Conservation (phyloP, 2,113 vertebrate species). For the Urocitellus parryii region DNA sequence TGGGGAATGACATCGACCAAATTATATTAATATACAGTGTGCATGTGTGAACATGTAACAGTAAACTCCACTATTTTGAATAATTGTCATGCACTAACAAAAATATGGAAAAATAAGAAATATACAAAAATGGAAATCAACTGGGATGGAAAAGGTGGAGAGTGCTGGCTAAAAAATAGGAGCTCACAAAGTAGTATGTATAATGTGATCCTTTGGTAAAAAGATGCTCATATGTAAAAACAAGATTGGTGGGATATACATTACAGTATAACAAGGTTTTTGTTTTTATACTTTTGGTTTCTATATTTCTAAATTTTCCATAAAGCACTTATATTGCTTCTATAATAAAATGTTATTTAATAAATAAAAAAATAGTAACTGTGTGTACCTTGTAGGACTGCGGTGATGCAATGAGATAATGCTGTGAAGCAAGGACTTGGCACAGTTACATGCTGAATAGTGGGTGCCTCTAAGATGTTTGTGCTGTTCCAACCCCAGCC, state of each 20-base stretch:
- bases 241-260: neutral
- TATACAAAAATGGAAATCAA: neutral
- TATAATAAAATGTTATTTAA: constrained; percentile 67
- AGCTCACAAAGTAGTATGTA: neutral
- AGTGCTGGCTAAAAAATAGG: neutral
- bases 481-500: neutral
- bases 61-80: too few relatives aligned
- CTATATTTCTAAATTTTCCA: constrained; percentile 44
- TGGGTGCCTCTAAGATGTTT: neutral
- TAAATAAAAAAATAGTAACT: constrained; percentile 43
- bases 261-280: neutral
- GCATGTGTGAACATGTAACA: too few relatives aligned
- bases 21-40: too few relatives aligned
- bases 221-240: constrained; percentile 16
- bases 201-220: constrained; percentile 18
- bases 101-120: neutral
- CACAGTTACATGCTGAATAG: neutral
- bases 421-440: neutral
- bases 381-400: neutral
- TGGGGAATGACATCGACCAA: too few relatives aligned
- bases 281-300: constrained; percentile 52
- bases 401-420: neutral
- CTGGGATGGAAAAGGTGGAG: constrained; percentile 36
- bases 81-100: too few relatives aligned
- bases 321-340: constrained; percentile 16